These are phyloP conservation scores for Chaenocephalus aceratus DNA, from an alignment of 2,113 vertebrate genomes.

Conservation along the genomic window DNA sequence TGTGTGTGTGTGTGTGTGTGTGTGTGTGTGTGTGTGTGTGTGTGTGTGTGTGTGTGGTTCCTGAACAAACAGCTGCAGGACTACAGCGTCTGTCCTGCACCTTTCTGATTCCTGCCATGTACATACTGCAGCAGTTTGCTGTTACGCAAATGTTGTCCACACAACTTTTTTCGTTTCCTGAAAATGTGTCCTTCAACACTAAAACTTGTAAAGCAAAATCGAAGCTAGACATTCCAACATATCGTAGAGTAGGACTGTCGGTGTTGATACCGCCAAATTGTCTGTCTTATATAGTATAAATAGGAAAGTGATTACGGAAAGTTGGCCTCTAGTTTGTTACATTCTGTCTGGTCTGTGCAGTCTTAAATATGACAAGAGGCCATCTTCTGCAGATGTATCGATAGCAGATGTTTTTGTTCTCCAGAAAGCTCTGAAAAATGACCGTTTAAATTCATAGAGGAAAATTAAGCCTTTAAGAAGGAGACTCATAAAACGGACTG, in stretches of 20 bases:
- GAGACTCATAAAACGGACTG: too few relatives aligned
- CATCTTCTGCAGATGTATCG: neutral
- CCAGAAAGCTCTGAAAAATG: neutral
- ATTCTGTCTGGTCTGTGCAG: neutral
- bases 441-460: neutral
- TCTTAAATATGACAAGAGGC: neutral
- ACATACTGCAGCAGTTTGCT: slow-evolving; percentile 22
- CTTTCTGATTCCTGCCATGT: slow-evolving; percentile 49
- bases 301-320: neutral
- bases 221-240: slow-evolving; percentile 35
- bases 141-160: slow-evolving; percentile 54
- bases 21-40: neutral
- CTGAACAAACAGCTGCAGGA: slow-evolving; percentile 63
- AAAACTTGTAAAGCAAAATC: slow-evolving; percentile 35
- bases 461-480: neutral
- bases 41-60: slow-evolving; percentile 36
- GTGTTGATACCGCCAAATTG: neutral
- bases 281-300: too few relatives aligned
- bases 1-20: slow-evolving; percentile 40
- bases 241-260: neutral
- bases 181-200: slow-evolving; percentile 40
- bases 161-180: slow-evolving; percentile 5
- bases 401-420: too few relatives aligned
- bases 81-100: slow-evolving; percentile 41
- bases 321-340: neutral